These are phyloP conservation scores for Callinectes sapidus DNA, from an alignment of 2,888 invertebrate species.

Conservation along the genomic window DNA sequence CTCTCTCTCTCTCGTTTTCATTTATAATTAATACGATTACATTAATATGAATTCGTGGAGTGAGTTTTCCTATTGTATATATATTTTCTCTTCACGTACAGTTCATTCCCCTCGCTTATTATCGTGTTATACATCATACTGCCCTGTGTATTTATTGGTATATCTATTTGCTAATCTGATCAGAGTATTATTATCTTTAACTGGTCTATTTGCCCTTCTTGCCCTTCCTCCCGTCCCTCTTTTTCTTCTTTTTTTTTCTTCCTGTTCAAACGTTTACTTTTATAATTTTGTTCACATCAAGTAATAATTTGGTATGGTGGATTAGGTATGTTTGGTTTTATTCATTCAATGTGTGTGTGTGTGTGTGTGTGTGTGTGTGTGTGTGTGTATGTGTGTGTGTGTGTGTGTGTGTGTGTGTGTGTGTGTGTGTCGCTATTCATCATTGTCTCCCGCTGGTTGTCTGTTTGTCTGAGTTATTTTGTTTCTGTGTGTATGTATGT, in stretches of 20 bases:
- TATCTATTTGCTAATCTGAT: background rate
- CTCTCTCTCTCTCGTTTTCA: background rate
- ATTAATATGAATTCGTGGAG: background rate
- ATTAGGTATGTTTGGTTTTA: background rate
- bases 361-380: background rate
- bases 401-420: background rate
- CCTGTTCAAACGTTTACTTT: background rate
- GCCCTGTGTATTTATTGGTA: background rate
- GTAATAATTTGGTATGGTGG: background rate
- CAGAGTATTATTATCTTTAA: background rate
- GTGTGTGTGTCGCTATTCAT: background rate
- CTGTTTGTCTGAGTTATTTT: too few relatives aligned
- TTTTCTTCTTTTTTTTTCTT: background rate
- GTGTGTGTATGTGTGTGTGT: background rate
- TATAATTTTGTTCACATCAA: background rate
- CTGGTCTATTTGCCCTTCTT: background rate
- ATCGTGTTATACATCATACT: background rate
- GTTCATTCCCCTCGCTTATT: background rate
- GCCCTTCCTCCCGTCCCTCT: background rate
- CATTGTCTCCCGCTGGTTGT: background rate
- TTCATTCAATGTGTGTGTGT: background rate
- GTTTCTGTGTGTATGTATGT: background rate
- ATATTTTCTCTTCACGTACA: background rate
- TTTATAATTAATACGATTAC: background rate
- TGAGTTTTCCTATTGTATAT: background rate